Evolutionary conservation across 2,113 vertebrate species (phyloP).

Genomic region (Charina bottae): DNA sequence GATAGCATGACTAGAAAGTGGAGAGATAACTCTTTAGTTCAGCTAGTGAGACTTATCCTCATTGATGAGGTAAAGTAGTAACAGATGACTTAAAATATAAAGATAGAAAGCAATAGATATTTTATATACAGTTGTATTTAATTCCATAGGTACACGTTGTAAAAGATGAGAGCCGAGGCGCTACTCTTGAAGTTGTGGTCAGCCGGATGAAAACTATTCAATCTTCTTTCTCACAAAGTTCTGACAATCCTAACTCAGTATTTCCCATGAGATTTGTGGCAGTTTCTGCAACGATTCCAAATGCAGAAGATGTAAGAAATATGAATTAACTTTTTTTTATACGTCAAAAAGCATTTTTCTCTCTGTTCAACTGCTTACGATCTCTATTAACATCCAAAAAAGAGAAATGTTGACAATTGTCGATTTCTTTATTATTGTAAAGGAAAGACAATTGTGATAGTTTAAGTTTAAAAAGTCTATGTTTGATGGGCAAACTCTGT

Average conservation of each 20-base stretch:
- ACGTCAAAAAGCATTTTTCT: neutral
- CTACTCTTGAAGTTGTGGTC: conserved; percentile 95
- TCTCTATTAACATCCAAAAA: neutral
- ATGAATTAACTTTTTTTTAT: conserved; percentile 42
- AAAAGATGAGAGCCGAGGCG: conserved; percentile 92
- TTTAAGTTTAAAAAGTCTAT: conserved; percentile 5
- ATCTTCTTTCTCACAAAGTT: conserved; percentile 69
- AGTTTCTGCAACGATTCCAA: conserved; percentile 95
- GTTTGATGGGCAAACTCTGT: neutral
- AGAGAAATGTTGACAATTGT: neutral
- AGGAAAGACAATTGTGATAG: neutral
- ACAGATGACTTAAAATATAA: conserved; percentile 30
- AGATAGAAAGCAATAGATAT: neutral
- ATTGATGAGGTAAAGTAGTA: conserved; percentile 88
- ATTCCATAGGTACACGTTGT: conserved; percentile 87
- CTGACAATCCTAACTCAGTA: conserved; percentile 64
- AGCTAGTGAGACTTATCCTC: conserved; percentile 91
- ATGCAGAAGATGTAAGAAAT: conserved; percentile 88
- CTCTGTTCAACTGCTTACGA: neutral
- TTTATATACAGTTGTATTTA: conserved; percentile 25
- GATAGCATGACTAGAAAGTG: conserved; percentile 98
- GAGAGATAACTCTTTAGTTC: conserved; percentile 91
- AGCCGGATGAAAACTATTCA: conserved; percentile 96
- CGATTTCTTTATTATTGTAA: neutral
- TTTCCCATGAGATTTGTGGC: conserved; percentile 90